Conservation (phyloP, 2,888 invertebrate genomes). For the Cheilosia urbana region DNA sequence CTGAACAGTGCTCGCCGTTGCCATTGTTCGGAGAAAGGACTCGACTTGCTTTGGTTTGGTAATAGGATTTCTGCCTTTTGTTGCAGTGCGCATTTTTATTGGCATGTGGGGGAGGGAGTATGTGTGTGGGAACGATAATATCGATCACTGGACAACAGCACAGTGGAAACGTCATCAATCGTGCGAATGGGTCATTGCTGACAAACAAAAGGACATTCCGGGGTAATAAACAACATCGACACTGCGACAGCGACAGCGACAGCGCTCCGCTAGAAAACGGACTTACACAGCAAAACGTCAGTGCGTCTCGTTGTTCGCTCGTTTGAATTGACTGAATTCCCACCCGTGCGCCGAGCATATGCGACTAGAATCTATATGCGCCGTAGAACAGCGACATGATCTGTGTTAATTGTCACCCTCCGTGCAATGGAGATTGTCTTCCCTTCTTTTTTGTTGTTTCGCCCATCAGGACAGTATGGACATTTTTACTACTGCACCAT, state of each 20-base stretch:
- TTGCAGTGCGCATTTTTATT: conserved; percentile 65
- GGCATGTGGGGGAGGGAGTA: neutral
- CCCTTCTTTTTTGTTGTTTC: conserved; percentile 22
- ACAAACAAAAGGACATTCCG: conserved; percentile 74
- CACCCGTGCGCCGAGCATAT: conserved; percentile 12
- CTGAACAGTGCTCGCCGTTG: conserved; percentile 47
- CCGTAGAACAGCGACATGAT: conserved; percentile 67
- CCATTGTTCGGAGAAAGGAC: conserved; percentile 43
- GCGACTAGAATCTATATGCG: neutral
- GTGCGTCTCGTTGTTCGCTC: conserved; percentile 50
- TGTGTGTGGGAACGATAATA: conserved; percentile 55
- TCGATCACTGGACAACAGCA: conserved; percentile 67
- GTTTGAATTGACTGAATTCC: conserved; percentile 38
- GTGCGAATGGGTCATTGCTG: conserved; percentile 71
- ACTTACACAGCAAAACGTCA: conserved; percentile 61
- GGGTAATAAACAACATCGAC: conserved; percentile 69
- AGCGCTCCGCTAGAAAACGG: conserved; percentile 19
- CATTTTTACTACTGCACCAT: conserved; percentile 47
- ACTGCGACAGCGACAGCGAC: conserved; percentile 2
- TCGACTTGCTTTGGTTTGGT: conserved; percentile 30
- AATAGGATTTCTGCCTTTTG: conserved; percentile 71
- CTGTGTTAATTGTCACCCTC: conserved; percentile 74
- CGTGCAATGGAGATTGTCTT: conserved; percentile 54
- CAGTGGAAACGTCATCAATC: conserved; percentile 69
- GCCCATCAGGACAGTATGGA: conserved; percentile 13